Evolutionary conservation across 2,888 invertebrate genomes (phyloP).

Genomic region (Hypselothyrea guttata): DNA sequence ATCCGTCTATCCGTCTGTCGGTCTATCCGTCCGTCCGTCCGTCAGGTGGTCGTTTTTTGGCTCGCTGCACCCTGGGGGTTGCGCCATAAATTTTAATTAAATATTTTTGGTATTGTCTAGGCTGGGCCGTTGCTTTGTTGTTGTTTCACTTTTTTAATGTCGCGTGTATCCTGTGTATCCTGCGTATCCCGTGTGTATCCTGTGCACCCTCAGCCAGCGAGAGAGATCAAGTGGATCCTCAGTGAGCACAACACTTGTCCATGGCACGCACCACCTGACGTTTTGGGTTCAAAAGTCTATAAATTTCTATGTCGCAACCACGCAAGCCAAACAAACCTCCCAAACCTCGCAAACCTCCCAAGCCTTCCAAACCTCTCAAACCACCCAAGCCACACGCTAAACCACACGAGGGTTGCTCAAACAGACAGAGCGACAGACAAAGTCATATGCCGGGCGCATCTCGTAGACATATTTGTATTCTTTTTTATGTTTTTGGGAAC

Average conservation of each 20-base stretch:
- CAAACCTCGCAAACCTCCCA: slow-evolving; percentile 12
- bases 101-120: slow-evolving; percentile 56
- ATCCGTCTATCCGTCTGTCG: neutral
- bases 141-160: slow-evolving; percentile 35
- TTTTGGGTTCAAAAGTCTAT: slow-evolving; percentile 44
- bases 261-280: slow-evolving; percentile 32
- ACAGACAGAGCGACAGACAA: neutral
- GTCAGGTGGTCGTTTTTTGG: slow-evolving; percentile 47
- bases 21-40: slow-evolving; percentile 2
- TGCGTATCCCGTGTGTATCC: no score
- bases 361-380: slow-evolving; percentile 3
- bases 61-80: slow-evolving; percentile 54
- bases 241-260: slow-evolving; percentile 17
- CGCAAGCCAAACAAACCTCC: slow-evolving; percentile 10
- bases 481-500: slow-evolving; percentile 2
- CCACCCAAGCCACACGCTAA: slow-evolving; percentile 2
- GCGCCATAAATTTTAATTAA: slow-evolving; percentile 75
- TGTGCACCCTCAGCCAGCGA: no score
- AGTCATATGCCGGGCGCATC: slow-evolving; percentile 12
- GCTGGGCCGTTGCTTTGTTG: neutral
- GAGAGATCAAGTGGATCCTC: no score
- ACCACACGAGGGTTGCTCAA: neutral
- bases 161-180: slow-evolving; percentile 40
- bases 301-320: slow-evolving; percentile 68
- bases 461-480: neutral